A percentile compares a stretch with the other conserved stretches of the same genome.
Evolutionary conservation across 2,797 vertebrate species (phyloP).

Genomic region (Artibeus lituratus): DNA sequence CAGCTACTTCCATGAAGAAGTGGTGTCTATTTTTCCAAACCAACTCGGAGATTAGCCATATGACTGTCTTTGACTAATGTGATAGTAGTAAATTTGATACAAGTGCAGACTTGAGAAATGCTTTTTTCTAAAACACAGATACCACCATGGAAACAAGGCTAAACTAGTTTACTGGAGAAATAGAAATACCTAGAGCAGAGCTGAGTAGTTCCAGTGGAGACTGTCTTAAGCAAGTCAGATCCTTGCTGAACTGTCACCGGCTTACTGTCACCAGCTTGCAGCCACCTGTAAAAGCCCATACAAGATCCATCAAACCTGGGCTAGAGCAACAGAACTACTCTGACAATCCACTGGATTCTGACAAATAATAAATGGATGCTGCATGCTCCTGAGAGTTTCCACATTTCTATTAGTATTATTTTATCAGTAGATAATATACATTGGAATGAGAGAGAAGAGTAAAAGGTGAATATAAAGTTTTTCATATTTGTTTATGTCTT

Average conservation of each 20-base stretch:
- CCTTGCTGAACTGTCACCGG: too few species aligned
- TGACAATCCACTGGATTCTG: not conserved
- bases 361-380: not conserved
- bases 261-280: not conserved
- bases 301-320: not conserved
- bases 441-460: not conserved
- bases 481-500: not conserved
- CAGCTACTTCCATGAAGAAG: not conserved
- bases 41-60: not conserved
- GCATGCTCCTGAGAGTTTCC: not conserved
- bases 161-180: not conserved
- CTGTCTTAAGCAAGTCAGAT: too few species aligned
- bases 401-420: not conserved
- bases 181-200: not conserved
- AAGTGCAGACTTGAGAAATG: not conserved
- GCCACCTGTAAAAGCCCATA: not conserved
- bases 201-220: not conserved
- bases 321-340: not conserved
- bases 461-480: not conserved
- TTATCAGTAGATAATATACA: not conserved
- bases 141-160: not conserved
- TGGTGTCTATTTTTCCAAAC: not conserved
- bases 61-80: not conserved
- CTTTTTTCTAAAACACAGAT: not conserved
- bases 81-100: not conserved